phyloP scores from a whole-genome alignment of 64 coral and sea anemone species.

The Montipora foliosa region DNA sequence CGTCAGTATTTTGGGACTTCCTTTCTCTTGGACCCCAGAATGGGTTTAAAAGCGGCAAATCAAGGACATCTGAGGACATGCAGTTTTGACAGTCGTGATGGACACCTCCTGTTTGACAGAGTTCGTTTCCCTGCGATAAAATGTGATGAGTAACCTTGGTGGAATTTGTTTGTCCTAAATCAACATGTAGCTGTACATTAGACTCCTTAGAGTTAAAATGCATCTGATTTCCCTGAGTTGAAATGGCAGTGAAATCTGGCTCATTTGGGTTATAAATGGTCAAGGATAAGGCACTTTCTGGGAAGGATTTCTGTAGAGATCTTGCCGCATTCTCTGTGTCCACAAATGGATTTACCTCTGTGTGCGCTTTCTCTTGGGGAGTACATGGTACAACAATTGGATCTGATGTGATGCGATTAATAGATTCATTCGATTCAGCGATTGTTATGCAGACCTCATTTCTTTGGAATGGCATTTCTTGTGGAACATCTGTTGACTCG shows the following conservation, averaged over 20 bases:
- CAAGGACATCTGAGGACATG: neutral
- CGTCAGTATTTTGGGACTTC: neutral
- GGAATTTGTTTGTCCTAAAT: neutral
- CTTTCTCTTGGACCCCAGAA: neutral
- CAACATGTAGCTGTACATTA: neutral
- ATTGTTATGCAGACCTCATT: neutral
- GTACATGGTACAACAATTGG: neutral
- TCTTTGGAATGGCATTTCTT: neutral
- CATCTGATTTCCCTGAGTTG: neutral
- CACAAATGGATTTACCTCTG: neutral
- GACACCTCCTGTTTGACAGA: neutral
- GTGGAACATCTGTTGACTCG: neutral
- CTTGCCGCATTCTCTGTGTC: neutral
- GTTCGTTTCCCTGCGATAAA: neutral
- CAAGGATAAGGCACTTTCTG: neutral
- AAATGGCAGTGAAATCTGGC: neutral
- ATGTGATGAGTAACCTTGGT: neutral
- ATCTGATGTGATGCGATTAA: conserved; percentile 9
- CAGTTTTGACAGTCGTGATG: neutral
- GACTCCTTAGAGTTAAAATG: neutral
- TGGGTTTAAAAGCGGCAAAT: neutral
- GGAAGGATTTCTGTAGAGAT: neutral
- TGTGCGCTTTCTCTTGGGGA: neutral
- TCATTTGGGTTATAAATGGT: no score
- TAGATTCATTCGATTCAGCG: neutral